phyloP scores from a whole-genome alignment of 2,113 vertebrate species.

The Pogonocichla stellata region DNA sequence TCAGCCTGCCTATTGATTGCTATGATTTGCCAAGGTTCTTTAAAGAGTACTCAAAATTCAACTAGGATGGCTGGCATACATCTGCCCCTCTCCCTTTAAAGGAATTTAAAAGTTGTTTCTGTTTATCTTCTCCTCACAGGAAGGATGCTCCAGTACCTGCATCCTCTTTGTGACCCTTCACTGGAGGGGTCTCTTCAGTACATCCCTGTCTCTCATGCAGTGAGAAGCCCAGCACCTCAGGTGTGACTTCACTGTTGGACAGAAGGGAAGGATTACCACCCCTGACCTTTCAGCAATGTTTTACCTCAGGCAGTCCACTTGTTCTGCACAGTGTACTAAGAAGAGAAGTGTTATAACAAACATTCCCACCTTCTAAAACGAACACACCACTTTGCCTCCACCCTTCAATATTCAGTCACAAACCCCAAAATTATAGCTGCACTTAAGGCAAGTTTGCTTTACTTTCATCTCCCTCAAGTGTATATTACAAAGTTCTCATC shows the following conservation, averaged over 20 bases:
- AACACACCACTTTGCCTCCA: not conserved
- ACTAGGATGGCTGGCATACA: not conserved
- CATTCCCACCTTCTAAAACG: not conserved
- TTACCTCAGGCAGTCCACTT: not conserved
- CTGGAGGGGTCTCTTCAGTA: not conserved
- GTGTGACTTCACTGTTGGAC: not conserved
- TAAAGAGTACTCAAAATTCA: slow-evolving; percentile 27
- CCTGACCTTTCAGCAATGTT: not conserved
- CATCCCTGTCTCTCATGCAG: not conserved
- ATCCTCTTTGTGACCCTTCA: not conserved
- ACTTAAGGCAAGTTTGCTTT: not conserved
- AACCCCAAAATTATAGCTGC: not conserved
- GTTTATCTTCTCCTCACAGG: not conserved
- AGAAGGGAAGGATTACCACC: not conserved
- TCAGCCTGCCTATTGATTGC: not conserved
- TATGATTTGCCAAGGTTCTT: not conserved
- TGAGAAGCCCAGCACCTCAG: not conserved
- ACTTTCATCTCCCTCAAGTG: not conserved
- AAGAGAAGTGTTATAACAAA: not conserved
- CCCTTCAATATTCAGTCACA: not conserved
- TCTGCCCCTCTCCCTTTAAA: not conserved
- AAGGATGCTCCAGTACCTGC: not conserved
- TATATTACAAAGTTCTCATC: not conserved
- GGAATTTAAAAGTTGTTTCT: not conserved
- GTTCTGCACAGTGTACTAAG: not conserved